Evolutionary conservation across 92 coral and sea anemone species (phyloP).

Genomic region (Zoanthus solanderi): DNA sequence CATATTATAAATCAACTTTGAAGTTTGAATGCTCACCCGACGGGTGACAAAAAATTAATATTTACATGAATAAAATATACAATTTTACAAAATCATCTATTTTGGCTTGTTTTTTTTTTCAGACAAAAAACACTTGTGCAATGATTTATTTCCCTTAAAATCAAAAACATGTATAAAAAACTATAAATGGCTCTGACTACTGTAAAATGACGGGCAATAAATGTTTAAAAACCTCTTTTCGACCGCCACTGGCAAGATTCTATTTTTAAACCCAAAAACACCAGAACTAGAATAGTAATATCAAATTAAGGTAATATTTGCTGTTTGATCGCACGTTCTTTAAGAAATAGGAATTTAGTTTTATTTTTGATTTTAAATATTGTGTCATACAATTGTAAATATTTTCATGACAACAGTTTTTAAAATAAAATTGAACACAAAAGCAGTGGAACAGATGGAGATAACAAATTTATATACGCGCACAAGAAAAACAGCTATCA

Average conservation of each 20-base stretch:
- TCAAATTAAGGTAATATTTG: neutral
- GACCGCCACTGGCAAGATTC: too few species aligned
- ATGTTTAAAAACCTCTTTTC: too few species aligned
- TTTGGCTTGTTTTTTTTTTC: neutral
- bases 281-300: too few species aligned
- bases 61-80: neutral
- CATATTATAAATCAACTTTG: too few species aligned
- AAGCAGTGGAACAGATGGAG: neutral
- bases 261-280: too few species aligned
- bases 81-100: neutral
- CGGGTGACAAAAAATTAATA: neutral
- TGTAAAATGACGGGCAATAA: too few species aligned
- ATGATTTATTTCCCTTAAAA: neutral
- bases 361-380: too few species aligned
- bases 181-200: too few species aligned
- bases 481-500: neutral
- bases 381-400: too few species aligned
- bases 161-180: neutral
- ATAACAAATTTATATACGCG: constrained; percentile 1
- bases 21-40: too few species aligned
- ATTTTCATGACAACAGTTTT: neutral
- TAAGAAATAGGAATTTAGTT: too few species aligned
- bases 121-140: too few species aligned
- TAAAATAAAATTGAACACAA: neutral
- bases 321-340: neutral